Base-by-base conservation (phyloP, 2,113 vertebrate species). In the Pontoporia blainvillei region DNA sequence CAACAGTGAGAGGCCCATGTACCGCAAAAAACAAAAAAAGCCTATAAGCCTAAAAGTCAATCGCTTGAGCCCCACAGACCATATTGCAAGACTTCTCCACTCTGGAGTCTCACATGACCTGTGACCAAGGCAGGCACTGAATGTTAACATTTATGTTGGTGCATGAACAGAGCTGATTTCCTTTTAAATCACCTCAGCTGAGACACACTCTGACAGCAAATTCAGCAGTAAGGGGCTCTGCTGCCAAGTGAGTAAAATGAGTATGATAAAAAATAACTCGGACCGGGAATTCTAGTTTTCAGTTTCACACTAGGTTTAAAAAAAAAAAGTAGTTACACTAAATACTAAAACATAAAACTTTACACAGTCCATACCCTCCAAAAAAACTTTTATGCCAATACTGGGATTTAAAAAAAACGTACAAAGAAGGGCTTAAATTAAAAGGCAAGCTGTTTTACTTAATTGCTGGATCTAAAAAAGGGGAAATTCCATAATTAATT, bases 111-210 rank as follows among this genome's bases (percentile, higher is more conserved):
- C n/a, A 88, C 29, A 13, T 18, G 29, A 94, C 36, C 64, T 64
- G 27, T 95, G 36, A 96, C 95, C 21, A 39, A 96, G 23, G 20
- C 85, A 94, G 59, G 62, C 72, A 95, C 79, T 82, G 91, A 97
- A 57, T 31, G 62, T 0, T 6, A 57, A n/a, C 31, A 95, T 31
- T 8, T 49, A 89, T 7, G 36, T 39, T 9, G 59, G 21, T 46
- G 95, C 1, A 10, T 83, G 95, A 71, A 15, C 75, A 82, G 8
- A 64, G 89, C 23, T 2, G 66, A 94, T 88, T 66, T 13, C 81
- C 27, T 92, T 86, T 93, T 84, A 93, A 96, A 95, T 93, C 62
- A 93, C 76, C 75, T 59, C 93, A 95, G 76, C 27, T 97, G 76
- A 83, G 67, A 95, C 39, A 95, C n/a, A 96, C 31, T 96, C 2